phyloP scores from a whole-genome alignment of 2,888 invertebrate species.

The Eupithecia abbreviata region DNA sequence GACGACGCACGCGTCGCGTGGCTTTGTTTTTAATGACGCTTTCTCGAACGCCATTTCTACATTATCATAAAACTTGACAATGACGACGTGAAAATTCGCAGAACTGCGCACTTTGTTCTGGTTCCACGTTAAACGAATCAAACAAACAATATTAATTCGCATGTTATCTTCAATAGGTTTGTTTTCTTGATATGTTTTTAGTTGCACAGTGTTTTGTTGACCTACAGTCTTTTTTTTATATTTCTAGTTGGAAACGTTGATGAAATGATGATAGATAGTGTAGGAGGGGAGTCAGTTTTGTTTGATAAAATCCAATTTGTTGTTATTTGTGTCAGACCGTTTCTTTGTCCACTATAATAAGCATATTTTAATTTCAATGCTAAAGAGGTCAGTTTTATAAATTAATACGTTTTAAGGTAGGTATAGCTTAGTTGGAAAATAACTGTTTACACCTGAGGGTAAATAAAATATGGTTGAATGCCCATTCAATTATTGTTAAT shows the following conservation, averaged over 20 bases:
- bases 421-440: neutral
- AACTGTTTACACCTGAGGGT: conserved; percentile 29
- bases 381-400: neutral
- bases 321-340: neutral
- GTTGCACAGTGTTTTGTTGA: conserved; percentile 19
- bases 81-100: conserved; percentile 42
- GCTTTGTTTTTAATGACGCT: conserved; percentile 59
- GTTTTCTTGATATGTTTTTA: conserved; percentile 40
- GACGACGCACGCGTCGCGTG: conserved; percentile 58
- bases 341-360: neutral
- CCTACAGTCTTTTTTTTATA: neutral
- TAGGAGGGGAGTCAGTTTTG: neutral
- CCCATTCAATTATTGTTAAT: conserved; percentile 61
- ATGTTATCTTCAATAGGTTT: conserved; percentile 32
- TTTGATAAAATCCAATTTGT: neutral
- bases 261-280: no score
- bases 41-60: conserved; percentile 47
- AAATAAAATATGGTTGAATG: conserved; percentile 52
- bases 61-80: conserved; percentile 53
- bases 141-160: conserved; percentile 29
- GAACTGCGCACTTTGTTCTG: conserved; percentile 40
- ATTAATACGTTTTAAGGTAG: neutral
- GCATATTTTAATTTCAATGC: neutral
- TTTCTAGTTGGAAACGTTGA: neutral
- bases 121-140: conserved; percentile 40